Evolutionary conservation across 2,797 vertebrate genomes (phyloP), one percentile per base, ranked within the genome.

Genomic region (Eidolon dupreanum): DNA sequence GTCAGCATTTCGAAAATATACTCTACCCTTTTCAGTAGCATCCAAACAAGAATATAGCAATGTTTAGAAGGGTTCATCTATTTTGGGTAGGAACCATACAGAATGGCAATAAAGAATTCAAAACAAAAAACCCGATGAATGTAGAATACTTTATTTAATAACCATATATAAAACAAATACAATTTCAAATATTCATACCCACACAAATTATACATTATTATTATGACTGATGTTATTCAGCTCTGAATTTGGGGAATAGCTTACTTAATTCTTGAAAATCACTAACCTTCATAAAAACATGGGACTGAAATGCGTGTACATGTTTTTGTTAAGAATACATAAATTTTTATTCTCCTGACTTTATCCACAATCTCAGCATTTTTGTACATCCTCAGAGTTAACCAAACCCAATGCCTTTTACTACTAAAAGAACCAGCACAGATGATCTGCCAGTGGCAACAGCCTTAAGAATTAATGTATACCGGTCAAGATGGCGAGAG

Each of bases 61-160:
- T 59, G 38, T 73, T 75, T 79, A 87, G 57, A 51, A 66, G 15
- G 2, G 5, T 74, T 63, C 46, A 51, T 81, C 24, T 94, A 15
- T 87, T 79, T 75, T 57, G 77, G 83, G 83, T 26, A 95, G 43
- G 86, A 85, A 83, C 26, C 22, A 8, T 92, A 36, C 70, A 59
- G 38, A 53, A 71, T 7, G n/a, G 33, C 59, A 95, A 65, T 26
- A 78, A 9, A 61, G 26, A 84, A 68, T 84, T 68, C 41, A 63
- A 82, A 59, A 46, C 55, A 59, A 33, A 94, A 77, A 57, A n/a
- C 20, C 1, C 22, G 49, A 83, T 24, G 33, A 93, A 94, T 92
- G 24, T 43, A 92, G 36, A 95, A 88, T 0, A 85, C 5, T 96
- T 94, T 97, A 96, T 96, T 96, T 33, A 33, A 70, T 3, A 87